Percentiles rank a stretch among this genome's conserved stretches.
phyloP scores from a whole-genome alignment of 2,888 invertebrate genomes.

The Andrena praecox region DNA sequence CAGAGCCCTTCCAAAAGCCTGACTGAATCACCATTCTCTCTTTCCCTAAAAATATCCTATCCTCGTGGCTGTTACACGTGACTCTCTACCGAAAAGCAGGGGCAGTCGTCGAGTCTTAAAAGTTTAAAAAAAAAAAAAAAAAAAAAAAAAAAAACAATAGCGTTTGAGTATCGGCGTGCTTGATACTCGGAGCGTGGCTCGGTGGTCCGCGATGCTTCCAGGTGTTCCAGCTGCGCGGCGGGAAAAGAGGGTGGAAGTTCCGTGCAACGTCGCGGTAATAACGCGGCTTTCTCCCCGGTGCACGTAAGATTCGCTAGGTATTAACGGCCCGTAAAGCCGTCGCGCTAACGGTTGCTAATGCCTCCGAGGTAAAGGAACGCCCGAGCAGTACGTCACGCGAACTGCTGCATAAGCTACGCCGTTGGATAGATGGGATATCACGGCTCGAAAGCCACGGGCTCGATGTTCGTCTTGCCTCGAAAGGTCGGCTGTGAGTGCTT shows the following conservation, averaged over 20 bases:
- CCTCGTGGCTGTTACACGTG: no score
- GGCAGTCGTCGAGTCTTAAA: no score
- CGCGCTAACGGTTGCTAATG: conserved; percentile 63
- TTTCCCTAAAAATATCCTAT: background rate
- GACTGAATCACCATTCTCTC: background rate
- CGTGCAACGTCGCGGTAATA: conserved; percentile 61
- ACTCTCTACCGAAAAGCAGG: no score
- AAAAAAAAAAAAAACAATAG: no score
- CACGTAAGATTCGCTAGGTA: conserved; percentile 64
- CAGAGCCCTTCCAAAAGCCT: background rate
- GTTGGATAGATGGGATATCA: conserved; percentile 60
- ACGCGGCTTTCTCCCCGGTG: conserved; percentile 37
- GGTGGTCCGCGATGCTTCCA: conserved; percentile 42
- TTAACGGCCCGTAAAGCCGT: conserved; percentile 64
- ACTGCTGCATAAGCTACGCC: conserved; percentile 55
- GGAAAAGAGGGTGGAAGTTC: conserved; percentile 28
- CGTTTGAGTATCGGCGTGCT: background rate
- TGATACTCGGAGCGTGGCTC: background rate
- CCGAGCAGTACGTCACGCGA: conserved; percentile 56
- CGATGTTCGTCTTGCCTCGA: conserved; percentile 49
- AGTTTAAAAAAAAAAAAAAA: no score
- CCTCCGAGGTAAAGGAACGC: conserved; percentile 63
- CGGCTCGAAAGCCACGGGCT: conserved; percentile 41
- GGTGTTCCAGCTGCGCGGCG: background rate
- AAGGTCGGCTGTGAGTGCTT: conserved; percentile 31